These are phyloP conservation scores for Parazoanthus atlanticus DNA, from an alignment of 92 coral and sea anemone genomes.

Conservation along the genomic window DNA sequence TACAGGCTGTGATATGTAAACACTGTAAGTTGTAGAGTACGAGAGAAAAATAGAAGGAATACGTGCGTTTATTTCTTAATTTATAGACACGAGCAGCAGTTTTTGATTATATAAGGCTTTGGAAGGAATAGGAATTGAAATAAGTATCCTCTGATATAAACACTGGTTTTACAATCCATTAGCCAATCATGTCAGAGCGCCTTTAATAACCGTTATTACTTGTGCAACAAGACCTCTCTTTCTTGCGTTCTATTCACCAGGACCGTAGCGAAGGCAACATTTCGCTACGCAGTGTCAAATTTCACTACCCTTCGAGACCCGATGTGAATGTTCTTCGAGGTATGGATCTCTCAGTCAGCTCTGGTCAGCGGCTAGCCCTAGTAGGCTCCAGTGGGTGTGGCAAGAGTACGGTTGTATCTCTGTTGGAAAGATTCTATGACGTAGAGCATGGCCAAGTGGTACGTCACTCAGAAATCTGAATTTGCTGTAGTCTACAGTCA, in stretches of 20 bases:
- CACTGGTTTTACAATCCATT: neutral
- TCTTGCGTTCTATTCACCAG: neutral
- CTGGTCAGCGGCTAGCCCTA: neutral
- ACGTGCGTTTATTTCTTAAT: too few relatives aligned
- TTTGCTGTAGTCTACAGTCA: neutral
- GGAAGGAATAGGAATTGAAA: too few relatives aligned
- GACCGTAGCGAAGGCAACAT: slow-evolving; percentile 18
- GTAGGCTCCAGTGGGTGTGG: neutral
- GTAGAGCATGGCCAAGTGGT: slow-evolving; percentile 6
- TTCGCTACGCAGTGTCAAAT: slow-evolving; percentile 19
- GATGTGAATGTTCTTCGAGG: slow-evolving; percentile 31
- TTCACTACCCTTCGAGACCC: slow-evolving; percentile 27
- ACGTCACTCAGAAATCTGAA: neutral
- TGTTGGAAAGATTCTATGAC: slow-evolving; percentile 35
- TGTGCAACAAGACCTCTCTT: neutral
- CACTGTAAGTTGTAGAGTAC: too few relatives aligned
- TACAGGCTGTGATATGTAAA: too few relatives aligned
- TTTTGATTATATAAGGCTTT: too few relatives aligned
- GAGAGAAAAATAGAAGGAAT: too few relatives aligned
- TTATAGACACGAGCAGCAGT: too few relatives aligned
- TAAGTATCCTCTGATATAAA: too few relatives aligned
- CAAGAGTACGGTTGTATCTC: slow-evolving; percentile 30
- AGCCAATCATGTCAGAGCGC: neutral
- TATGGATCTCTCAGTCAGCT: slow-evolving; percentile 27
- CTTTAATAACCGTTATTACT: neutral